Conservation (phyloP, 2,113 vertebrate species). For the Cyanoliseus patagonus region DNA sequence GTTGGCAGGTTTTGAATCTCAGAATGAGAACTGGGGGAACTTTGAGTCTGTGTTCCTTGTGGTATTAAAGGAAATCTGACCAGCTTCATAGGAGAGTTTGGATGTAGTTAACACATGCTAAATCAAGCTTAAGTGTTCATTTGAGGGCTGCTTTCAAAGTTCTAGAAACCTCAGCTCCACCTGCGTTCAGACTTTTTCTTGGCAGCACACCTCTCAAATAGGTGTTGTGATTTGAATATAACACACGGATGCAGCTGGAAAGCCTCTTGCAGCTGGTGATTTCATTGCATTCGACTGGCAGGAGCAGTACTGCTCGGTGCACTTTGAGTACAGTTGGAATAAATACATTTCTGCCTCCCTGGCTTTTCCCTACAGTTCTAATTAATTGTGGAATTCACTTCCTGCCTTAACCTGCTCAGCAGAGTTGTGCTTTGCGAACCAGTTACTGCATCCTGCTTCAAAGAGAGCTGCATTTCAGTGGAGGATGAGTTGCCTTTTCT, state of each 20-base stretch:
- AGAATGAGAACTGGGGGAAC: neutral
- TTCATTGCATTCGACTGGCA: neutral
- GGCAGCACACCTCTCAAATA: slow-evolving; percentile 33
- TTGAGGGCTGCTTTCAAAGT: slow-evolving; percentile 17
- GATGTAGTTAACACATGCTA: slow-evolving; percentile 16
- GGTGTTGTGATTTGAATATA: slow-evolving; percentile 35
- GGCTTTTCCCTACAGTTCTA: slow-evolving; percentile 47
- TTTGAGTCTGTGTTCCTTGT: neutral
- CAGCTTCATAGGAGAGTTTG: neutral
- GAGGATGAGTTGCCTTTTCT: neutral
- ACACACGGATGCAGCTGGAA: slow-evolving; percentile 21
- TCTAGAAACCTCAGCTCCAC: slow-evolving; percentile 30
- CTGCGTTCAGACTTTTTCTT: slow-evolving; percentile 36
- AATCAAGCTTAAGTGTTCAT: slow-evolving; percentile 12
- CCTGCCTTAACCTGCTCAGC: slow-evolving; percentile 54
- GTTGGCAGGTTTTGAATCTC: neutral
- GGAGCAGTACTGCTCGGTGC: slow-evolving; percentile 17
- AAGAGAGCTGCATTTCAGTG: neutral
- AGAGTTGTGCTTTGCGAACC: neutral
- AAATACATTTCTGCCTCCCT: slow-evolving; percentile 29
- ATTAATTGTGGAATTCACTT: slow-evolving; percentile 61
- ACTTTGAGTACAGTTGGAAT: slow-evolving; percentile 52
- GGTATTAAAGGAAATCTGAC: slow-evolving; percentile 15
- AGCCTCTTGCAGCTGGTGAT: slow-evolving; percentile 30
- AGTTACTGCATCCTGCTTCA: slow-evolving; percentile 5